Evolutionary conservation across 2,888 invertebrate genomes (phyloP).

Genomic region (Rhagonycha fulva): DNA sequence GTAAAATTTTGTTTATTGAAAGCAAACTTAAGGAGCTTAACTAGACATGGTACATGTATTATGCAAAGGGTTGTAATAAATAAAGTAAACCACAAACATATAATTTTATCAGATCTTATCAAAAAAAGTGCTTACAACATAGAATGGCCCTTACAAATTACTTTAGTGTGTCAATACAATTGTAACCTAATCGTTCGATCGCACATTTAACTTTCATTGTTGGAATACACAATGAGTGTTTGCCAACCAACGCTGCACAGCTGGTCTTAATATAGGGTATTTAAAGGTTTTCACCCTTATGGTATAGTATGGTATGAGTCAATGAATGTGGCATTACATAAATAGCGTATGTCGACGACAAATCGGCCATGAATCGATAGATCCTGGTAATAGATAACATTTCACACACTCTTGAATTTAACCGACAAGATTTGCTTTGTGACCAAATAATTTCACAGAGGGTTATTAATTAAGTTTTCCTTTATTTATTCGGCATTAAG

Average conservation of each 20-base stretch:
- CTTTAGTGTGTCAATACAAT: slow-evolving; percentile 53
- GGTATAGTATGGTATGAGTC: slow-evolving; percentile 37
- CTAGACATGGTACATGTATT: slow-evolving; percentile 10
- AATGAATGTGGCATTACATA: slow-evolving; percentile 48
- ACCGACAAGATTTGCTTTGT: slow-evolving; percentile 35
- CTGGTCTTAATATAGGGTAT: slow-evolving; percentile 48
- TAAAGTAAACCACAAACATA: slow-evolving; percentile 46
- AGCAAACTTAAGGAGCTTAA: slow-evolving; percentile 37
- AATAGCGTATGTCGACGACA: slow-evolving; percentile 50
- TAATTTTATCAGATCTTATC: slow-evolving; percentile 48
- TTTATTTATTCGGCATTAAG: slow-evolving; percentile 17
- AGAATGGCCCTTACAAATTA: slow-evolving; percentile 54
- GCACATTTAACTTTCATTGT: slow-evolving; percentile 56
- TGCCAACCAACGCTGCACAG: slow-evolving; percentile 53
- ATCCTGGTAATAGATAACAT: slow-evolving; percentile 50
- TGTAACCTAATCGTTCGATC: slow-evolving; percentile 54
- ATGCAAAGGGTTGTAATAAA: slow-evolving; percentile 49
- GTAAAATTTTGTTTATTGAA: not conserved
- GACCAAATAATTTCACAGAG: slow-evolving; percentile 21
- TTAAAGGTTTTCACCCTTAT: slow-evolving; percentile 37
- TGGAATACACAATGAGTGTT: slow-evolving; percentile 51
- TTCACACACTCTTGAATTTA: slow-evolving; percentile 51
- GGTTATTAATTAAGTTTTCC: slow-evolving; percentile 30
- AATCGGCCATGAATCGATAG: slow-evolving; percentile 52
- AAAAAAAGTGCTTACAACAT: slow-evolving; percentile 35